Percentiles rank a stretch among this genome's conserved stretches.
These are phyloP conservation scores for Parapsyche elsis DNA, from an alignment of 1,140 invertebrate genomes.

Conservation along the genomic window DNA sequence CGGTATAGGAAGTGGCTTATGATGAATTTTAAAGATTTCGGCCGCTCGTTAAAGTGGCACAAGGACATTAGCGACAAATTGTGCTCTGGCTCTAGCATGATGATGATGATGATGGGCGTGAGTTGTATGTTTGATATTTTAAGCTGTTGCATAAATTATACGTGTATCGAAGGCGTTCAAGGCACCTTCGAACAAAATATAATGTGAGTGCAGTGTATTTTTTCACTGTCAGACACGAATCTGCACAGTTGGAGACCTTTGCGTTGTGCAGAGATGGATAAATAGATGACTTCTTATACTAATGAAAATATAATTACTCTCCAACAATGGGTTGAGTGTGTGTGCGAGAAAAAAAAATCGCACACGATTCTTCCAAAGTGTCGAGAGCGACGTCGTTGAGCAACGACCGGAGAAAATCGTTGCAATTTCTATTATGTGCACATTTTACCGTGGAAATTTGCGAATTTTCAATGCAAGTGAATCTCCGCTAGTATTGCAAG, in stretches of 20 bases:
- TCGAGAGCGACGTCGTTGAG: constrained; percentile 1
- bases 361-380: not conserved
- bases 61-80: not conserved
- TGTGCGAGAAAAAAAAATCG: not conserved
- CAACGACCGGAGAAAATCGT: constrained; percentile 24
- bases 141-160: no score
- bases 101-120: no score
- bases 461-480: constrained; percentile 11
- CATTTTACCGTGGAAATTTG: constrained; percentile 6
- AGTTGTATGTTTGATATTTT: no score
- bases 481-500: not conserved
- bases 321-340: constrained; percentile 1
- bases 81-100: no score
- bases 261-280: not conserved
- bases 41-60: not conserved
- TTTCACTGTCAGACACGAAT: not conserved
- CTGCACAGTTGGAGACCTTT: not conserved
- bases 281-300: not conserved
- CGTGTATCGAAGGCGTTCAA: no score
- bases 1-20: constrained; percentile 9
- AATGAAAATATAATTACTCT: constrained; percentile 19
- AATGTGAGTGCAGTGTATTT: not conserved
- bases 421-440: constrained; percentile 22
- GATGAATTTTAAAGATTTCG: constrained; percentile 20
- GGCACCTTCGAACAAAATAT: no score